These are phyloP conservation scores for Antheraea mylitta DNA, from an alignment of 1,140 invertebrate genomes.

Conservation along the genomic window DNA sequence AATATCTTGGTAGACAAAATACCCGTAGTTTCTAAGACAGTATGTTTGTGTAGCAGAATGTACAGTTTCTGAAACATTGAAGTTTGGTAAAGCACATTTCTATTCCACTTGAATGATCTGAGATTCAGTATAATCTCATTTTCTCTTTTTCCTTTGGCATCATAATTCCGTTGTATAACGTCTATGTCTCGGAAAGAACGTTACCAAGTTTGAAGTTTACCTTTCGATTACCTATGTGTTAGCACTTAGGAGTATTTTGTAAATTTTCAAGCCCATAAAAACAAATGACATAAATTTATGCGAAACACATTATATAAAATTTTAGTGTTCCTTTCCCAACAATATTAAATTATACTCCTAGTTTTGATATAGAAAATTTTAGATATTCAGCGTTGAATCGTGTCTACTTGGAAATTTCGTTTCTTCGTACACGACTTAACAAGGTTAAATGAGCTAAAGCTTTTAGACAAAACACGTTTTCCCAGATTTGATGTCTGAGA, in stretches of 20 bases:
- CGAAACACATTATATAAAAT: no score
- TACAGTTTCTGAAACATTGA: slow-evolving; percentile 30
- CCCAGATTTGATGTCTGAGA: slow-evolving; percentile 48
- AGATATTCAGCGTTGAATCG: not conserved
- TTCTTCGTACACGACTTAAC: slow-evolving; percentile 7
- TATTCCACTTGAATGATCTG: slow-evolving; percentile 26
- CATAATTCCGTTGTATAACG: not conserved
- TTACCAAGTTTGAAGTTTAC: no score
- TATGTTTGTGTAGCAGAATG: no score
- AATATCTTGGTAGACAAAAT: no score
- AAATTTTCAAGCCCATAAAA: no score
- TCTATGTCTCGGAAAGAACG: slow-evolving; percentile 13
- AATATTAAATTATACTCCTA: not conserved
- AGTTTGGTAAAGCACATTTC: slow-evolving; percentile 28
- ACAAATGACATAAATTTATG: no score
- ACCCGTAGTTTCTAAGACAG: no score
- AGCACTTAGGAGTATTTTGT: no score
- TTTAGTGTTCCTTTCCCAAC: no score
- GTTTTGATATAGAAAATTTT: not conserved
- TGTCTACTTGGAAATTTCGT: not conserved
- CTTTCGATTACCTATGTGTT: no score
- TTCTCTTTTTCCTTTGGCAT: not conserved
- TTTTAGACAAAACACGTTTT: slow-evolving; percentile 61
- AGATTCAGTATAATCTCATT: not conserved
- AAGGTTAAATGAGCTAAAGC: slow-evolving; percentile 53